phyloP scores from a whole-genome alignment of 2,888 invertebrate genomes.

The Clanis bilineata region DNA sequence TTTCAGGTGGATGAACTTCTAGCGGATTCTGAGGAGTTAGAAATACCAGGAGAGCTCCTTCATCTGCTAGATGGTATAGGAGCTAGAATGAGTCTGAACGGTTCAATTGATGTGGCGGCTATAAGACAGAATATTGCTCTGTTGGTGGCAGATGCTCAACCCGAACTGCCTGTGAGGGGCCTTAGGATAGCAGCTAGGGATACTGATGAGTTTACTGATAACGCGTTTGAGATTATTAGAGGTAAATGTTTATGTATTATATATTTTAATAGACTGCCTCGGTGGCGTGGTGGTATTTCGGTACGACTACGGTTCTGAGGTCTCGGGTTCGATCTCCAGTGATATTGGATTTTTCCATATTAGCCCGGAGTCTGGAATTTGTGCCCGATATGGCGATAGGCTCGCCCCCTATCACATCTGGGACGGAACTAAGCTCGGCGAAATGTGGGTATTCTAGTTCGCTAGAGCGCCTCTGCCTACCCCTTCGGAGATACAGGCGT shows the following conservation, averaged over 20 bases:
- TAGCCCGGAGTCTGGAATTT: too few species aligned
- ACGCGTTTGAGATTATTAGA: slow-evolving; percentile 58
- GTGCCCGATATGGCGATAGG: too few species aligned
- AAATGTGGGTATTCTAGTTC: too few species aligned
- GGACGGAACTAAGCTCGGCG: too few species aligned
- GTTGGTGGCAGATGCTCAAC: slow-evolving; percentile 57
- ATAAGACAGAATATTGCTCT: slow-evolving; percentile 63
- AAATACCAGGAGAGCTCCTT: slow-evolving; percentile 59
- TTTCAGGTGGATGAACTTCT: slow-evolving; percentile 63
- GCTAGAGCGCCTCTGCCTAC: too few species aligned
- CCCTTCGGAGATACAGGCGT: too few species aligned
- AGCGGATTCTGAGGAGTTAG: slow-evolving; percentile 41
- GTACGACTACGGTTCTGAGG: too few species aligned
- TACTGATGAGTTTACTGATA: slow-evolving; percentile 46
- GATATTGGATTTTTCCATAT: too few species aligned
- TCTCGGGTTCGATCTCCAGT: too few species aligned
- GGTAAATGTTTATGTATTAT: slow-evolving; percentile 44
- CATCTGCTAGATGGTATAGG: slow-evolving; percentile 63
- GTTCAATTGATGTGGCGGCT: slow-evolving; percentile 39
- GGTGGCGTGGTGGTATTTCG: too few species aligned
- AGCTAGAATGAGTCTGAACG: slow-evolving; percentile 51
- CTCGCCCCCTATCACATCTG: too few species aligned
- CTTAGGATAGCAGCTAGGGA: slow-evolving; percentile 53
- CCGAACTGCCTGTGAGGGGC: slow-evolving; percentile 54
- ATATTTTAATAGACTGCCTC: too few species aligned